Percentiles rank a stretch among this genome's conserved stretches.
Conservation (phyloP, 1,140 invertebrate genomes). For the Hylaeus volcanicus region DNA sequence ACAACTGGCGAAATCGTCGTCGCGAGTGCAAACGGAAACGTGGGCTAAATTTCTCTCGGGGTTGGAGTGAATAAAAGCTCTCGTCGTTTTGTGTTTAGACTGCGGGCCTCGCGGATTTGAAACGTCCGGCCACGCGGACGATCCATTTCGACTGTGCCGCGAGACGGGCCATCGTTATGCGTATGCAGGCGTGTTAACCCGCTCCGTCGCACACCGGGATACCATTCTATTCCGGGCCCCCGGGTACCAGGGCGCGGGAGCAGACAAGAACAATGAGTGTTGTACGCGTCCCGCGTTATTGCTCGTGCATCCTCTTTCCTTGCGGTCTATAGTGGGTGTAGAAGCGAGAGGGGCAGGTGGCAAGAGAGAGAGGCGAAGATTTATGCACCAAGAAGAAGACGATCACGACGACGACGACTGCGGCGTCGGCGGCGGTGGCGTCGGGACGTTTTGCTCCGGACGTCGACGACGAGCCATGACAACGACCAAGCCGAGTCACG, state of each 20-base stretch:
- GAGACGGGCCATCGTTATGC: conserved; percentile 51
- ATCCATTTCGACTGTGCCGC: conserved; percentile 28
- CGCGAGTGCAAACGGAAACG: conserved; percentile 14
- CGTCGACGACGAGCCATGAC: conserved; percentile 32
- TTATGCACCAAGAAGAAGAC: conserved; percentile 67
- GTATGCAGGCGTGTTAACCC: conserved; percentile 58
- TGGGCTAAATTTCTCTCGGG: conserved; percentile 14
- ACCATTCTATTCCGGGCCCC: conserved; percentile 75
- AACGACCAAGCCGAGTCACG: conserved; percentile 8
- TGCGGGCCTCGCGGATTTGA: conserved; percentile 21
- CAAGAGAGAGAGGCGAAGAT: conserved; percentile 65
- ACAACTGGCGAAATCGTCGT: too few relatives aligned
- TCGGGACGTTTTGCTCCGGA: conserved; percentile 48
- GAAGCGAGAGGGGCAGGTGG: conserved; percentile 17
- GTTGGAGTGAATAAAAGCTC: not conserved
- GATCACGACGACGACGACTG: conserved; percentile 37
- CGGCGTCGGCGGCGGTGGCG: conserved; percentile 33
- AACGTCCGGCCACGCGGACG: conserved; percentile 29
- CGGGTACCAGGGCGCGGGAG: conserved; percentile 58
- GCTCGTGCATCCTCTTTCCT: conserved; percentile 58
- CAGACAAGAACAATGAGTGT: conserved; percentile 79
- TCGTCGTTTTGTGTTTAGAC: conserved; percentile 39
- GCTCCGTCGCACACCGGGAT: conserved; percentile 55
- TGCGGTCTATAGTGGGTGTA: conserved; percentile 68
- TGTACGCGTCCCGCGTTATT: conserved; percentile 68